Evolutionary conservation across 2,113 vertebrate species (phyloP), one percentile per base, ranked within the genome.

Genomic region (Toxotes chatareus): DNA sequence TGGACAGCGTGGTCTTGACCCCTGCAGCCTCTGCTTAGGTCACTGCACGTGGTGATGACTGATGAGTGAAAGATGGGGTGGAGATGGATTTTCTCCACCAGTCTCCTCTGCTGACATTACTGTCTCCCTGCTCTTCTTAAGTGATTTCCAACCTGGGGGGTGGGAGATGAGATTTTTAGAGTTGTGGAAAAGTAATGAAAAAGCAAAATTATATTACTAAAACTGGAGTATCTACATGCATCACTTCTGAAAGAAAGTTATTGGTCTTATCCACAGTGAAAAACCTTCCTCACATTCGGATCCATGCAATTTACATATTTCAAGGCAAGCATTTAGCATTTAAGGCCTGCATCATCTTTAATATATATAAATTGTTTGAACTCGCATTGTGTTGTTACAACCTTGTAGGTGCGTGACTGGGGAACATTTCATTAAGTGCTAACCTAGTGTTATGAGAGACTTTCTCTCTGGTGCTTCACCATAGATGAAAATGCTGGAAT

Each of bases 1-100:
- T 49, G 87, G 89, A 91, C 91, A 90, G 85, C 49, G 10, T 32
- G 78, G 84, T 73, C 80, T 42, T 74, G 89, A 93, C 88, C 87
- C 57, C 49, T 60, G 75, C 73, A 51, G 64, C 79, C 79, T 82
- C 70, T 31, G 75, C 88, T 81, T 14, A 81, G 90, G 89, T 92
- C 91, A 85, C 65, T 72, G 85, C 77, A 65, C 32, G 27, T 36
- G 71, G 75, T 23, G 88, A 81, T 71, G 91, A 88, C 31, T 53
- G 87, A 84, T 51, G 84, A 80, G 68, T 65, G 65, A 83, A 47
- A 42, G 85, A 89, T 3, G 61, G 47, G 36, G 51, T 16, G 9
- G 44, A 73, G 72, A 62, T 51, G 57, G 66, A 78, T 73, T 67
- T 75, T 68, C 66, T 77, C 55, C 36, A 17, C 73, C 46, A 3